A percentile compares a stretch with the other conserved stretches of the same genome.
These are phyloP conservation scores for Eulithis testata DNA, from an alignment of 2,888 invertebrate genomes.

Conservation along the genomic window DNA sequence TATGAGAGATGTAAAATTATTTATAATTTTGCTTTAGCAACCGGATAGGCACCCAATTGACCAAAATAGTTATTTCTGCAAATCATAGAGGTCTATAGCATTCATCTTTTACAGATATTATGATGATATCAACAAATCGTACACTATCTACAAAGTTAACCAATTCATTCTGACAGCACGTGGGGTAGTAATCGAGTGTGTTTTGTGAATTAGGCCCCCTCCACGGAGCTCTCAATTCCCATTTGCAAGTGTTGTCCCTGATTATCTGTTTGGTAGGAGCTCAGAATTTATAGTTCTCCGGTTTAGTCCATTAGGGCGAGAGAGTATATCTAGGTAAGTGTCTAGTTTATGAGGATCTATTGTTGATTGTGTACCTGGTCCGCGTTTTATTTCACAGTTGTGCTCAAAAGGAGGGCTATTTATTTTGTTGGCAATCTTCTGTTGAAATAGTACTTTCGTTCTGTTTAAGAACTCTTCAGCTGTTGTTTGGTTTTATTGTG, in stretches of 20 bases:
- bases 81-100: too few species aligned
- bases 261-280: constrained; percentile 77
- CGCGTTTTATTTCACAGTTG: constrained; percentile 25
- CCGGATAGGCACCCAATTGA: too few species aligned
- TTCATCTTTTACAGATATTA: too few species aligned
- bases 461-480: not conserved
- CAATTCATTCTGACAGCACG: constrained; percentile 40
- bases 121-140: constrained; percentile 5
- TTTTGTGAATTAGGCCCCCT: constrained; percentile 75
- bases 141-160: constrained; percentile 1
- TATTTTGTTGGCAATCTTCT: constrained; percentile 16
- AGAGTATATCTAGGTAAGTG: constrained; percentile 51
- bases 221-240: constrained; percentile 72
- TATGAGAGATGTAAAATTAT: too few species aligned
- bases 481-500: constrained; percentile 3
- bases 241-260: constrained; percentile 72
- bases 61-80: too few species aligned
- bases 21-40: too few species aligned
- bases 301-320: constrained; percentile 69
- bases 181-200: constrained; percentile 62
- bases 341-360: constrained; percentile 43
- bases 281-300: constrained; percentile 75
- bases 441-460: constrained; percentile 21
- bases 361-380: constrained; percentile 27
- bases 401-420: constrained; percentile 25